These are phyloP conservation scores for Aphodius sticticus DNA, from an alignment of 2,888 invertebrate genomes.

Conservation along the genomic window DNA sequence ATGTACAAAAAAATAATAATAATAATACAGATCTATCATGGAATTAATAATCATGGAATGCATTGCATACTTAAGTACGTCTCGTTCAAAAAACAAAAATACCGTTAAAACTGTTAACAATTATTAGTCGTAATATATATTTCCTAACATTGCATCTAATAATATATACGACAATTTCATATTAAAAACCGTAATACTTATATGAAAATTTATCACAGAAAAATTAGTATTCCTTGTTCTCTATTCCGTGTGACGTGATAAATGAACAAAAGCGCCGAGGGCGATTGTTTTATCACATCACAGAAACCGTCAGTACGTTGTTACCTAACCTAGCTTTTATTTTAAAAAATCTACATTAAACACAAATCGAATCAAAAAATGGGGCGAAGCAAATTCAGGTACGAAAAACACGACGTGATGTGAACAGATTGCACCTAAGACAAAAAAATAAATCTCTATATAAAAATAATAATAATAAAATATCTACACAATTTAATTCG, in stretches of 20 bases:
- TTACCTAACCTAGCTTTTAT: neutral
- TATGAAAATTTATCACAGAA: conserved; percentile 37
- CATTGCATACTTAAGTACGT: neutral
- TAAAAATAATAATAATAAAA: neutral
- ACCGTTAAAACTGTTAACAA: conserved; percentile 25
- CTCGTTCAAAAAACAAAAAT: conserved; percentile 20
- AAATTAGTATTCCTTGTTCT: conserved; percentile 33
- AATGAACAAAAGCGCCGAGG: neutral
- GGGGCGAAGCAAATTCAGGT: neutral
- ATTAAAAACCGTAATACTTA: conserved; percentile 29
- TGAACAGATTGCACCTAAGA: neutral
- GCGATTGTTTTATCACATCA: neutral
- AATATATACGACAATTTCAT: neutral
- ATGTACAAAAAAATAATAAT: conserved; percentile 25
- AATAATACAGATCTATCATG: conserved; percentile 8
- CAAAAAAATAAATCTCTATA: neutral
- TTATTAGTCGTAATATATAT: conserved; percentile 18
- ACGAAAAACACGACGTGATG: conserved; percentile 4
- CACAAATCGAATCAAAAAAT: neutral
- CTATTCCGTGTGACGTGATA: conserved; percentile 6
- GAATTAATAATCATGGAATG: conserved; percentile 19
- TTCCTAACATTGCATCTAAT: conserved; percentile 6
- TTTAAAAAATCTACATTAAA: neutral
- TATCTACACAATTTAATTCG: neutral
- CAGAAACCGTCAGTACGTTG: conserved; percentile 4